phyloP scores from a whole-genome alignment of 2,113 vertebrate species.

The Peromyscus maniculatus region DNA sequence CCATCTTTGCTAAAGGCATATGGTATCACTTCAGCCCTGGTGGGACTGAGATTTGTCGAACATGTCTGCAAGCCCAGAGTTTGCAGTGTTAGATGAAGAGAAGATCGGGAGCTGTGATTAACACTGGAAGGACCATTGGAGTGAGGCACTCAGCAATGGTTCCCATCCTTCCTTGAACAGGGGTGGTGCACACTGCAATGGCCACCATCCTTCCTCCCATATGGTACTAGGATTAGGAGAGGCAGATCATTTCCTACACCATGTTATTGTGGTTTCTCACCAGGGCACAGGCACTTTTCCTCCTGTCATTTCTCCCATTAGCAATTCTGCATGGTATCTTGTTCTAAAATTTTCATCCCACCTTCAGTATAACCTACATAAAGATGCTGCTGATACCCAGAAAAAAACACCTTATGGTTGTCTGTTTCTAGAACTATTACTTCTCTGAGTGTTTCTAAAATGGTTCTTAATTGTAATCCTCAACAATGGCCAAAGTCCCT shows the following conservation, averaged over 20 bases:
- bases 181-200: accelerated
- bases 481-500: not conserved
- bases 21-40: not conserved
- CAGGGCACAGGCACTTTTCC: not conserved
- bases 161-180: not conserved
- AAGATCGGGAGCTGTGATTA: not conserved
- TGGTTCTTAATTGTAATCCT: not conserved
- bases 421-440: not conserved
- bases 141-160: accelerated
- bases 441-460: not conserved
- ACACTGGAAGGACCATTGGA: not conserved
- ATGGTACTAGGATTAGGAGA: accelerated
- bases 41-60: slow-evolving; percentile 52
- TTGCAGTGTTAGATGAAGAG: not conserved
- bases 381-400: not conserved
- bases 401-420: not conserved
- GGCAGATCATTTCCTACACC: accelerated
- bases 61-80: not conserved
- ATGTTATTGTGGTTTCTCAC: no score
- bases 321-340: not conserved
- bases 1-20: slow-evolving; percentile 50
- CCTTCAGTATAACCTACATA: not conserved
- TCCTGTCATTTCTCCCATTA: not conserved
- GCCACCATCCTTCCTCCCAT: accelerated
- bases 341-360: not conserved